Evolutionary conservation across 2,888 invertebrate species (phyloP).

Genomic region (Hipparchia semele): DNA sequence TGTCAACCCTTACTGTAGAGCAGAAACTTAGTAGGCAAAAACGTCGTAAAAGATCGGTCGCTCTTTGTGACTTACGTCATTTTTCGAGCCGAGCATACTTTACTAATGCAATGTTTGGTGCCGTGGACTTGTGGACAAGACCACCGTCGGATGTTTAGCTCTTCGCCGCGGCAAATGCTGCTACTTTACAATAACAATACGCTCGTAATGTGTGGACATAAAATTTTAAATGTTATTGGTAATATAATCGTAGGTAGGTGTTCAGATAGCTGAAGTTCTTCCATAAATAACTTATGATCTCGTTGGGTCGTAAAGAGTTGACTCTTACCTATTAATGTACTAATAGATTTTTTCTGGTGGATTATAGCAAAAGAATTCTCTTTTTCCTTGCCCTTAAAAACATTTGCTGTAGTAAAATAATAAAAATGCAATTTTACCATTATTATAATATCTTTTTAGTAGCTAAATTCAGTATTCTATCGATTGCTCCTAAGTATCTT

Average conservation of each 20-base stretch:
- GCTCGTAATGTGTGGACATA: slow-evolving; percentile 57
- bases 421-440: too few species aligned
- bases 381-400: too few species aligned
- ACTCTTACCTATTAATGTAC: background rate
- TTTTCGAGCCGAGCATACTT: background rate
- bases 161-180: slow-evolving; percentile 48
- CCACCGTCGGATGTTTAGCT: slow-evolving; percentile 75
- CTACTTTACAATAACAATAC: slow-evolving; percentile 63
- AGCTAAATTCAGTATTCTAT: too few species aligned
- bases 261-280: slow-evolving; percentile 1
- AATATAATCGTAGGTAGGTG: slow-evolving; percentile 41
- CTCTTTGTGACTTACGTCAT: slow-evolving; percentile 25
- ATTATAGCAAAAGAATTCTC: too few species aligned
- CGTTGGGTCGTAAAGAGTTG: background rate
- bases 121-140: slow-evolving; percentile 46
- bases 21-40: slow-evolving; percentile 27
- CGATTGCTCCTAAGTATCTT: too few species aligned
- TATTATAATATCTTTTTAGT: too few species aligned
- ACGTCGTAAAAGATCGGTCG: slow-evolving; percentile 42
- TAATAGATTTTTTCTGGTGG: too few species aligned
- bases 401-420: too few species aligned
- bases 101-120: slow-evolving; percentile 50
- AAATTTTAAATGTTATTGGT: slow-evolving; percentile 45
- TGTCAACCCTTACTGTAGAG: background rate
- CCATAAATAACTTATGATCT: slow-evolving; percentile 1